Conservation (phyloP, 2,113 vertebrate genomes). For the Festucalex cinctus region DNA sequence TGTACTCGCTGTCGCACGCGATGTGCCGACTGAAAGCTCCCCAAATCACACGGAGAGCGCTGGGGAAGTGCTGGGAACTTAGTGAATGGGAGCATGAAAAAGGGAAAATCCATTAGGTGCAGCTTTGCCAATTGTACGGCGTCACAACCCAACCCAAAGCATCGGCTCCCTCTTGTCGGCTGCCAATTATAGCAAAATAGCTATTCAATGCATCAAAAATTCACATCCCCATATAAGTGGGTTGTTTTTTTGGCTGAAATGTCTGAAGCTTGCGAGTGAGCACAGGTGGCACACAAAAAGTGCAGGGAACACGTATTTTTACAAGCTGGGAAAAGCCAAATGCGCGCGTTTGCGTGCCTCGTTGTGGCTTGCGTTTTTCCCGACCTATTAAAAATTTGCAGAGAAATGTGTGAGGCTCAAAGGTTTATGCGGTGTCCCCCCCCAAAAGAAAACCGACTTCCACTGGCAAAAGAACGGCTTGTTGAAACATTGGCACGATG, state of each 20-base stretch:
- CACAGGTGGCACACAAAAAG: constrained; percentile 23
- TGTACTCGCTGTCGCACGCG: constrained; percentile 45
- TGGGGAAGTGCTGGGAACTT: constrained; percentile 28
- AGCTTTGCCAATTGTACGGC: constrained; percentile 9
- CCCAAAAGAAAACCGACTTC: background rate
- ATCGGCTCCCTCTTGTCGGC: no score
- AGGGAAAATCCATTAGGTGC: constrained; percentile 34
- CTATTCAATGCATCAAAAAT: constrained; percentile 35
- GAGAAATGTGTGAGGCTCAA: constrained; percentile 13
- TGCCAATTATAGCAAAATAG: no score
- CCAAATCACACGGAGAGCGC: constrained; percentile 42
- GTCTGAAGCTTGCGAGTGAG: background rate
- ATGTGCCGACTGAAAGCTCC: constrained; percentile 47
- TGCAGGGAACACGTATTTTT: constrained; percentile 35
- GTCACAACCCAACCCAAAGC: no score
- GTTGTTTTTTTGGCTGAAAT: background rate
- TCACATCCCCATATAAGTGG: constrained; percentile 23
- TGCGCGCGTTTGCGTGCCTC: constrained; percentile 31
- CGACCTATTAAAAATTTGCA: constrained; percentile 37
- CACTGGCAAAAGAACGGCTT: background rate
- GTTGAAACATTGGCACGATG: background rate
- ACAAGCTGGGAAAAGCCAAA: constrained; percentile 40
- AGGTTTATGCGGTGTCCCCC: constrained; percentile 7
- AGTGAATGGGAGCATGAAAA: constrained; percentile 21
- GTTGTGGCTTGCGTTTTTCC: constrained; percentile 21